These are phyloP conservation scores for Ranitomeya imitator DNA, from an alignment of 2,113 vertebrate genomes.

Conservation along the genomic window DNA sequence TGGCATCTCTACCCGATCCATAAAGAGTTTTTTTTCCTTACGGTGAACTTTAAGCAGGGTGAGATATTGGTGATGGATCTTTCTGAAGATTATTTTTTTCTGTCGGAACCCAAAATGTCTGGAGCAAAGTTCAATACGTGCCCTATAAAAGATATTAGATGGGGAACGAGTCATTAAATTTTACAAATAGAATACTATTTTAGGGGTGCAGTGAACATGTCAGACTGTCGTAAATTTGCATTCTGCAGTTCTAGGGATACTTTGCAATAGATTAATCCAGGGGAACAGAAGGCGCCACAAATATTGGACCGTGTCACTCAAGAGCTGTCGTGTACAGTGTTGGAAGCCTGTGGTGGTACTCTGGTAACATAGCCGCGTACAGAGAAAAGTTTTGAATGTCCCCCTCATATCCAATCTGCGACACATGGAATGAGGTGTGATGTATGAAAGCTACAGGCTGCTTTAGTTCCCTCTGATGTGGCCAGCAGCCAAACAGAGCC, in stretches of 20 bases:
- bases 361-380: slow-evolving; percentile 14
- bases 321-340: not conserved
- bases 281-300: not conserved
- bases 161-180: not conserved
- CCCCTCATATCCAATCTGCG: slow-evolving; percentile 49
- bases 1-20: slow-evolving; percentile 51
- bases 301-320: not conserved
- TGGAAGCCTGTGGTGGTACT: slow-evolving; percentile 27
- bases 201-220: too few relatives aligned
- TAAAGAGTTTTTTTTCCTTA: slow-evolving; percentile 40
- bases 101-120: slow-evolving; percentile 18
- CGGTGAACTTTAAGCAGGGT: slow-evolving; percentile 54
- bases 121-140: slow-evolving; percentile 11
- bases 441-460: slow-evolving; percentile 59
- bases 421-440: slow-evolving; percentile 47
- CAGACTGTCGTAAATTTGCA: not conserved
- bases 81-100: not conserved
- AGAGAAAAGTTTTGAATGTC: slow-evolving; percentile 33
- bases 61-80: slow-evolving; percentile 39
- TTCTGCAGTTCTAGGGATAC: not conserved
- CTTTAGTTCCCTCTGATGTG: slow-evolving; percentile 67
- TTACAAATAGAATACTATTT: not conserved
- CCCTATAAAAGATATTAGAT: not conserved
- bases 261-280: not conserved
- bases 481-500: slow-evolving; percentile 75